These are phyloP conservation scores for Thripadectes ignobilis DNA, from an alignment of 2,797 vertebrate genomes.

Conservation along the genomic window DNA sequence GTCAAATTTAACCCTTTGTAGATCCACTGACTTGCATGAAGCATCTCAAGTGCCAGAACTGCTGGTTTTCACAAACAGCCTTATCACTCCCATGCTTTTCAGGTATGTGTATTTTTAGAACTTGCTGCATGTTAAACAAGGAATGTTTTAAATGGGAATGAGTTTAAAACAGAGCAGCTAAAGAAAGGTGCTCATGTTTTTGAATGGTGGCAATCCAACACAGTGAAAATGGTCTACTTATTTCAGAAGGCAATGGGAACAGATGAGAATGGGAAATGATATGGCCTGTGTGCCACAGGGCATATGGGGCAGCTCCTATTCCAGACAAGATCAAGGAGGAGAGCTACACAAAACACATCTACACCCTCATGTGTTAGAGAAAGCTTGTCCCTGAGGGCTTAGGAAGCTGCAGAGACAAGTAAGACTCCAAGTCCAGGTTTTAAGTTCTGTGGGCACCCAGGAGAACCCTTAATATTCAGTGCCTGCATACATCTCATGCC, in stretches of 20 bases:
- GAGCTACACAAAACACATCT: background rate
- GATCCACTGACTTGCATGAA: background rate
- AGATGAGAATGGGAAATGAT: background rate
- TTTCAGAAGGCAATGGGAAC: background rate
- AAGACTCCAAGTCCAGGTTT: background rate
- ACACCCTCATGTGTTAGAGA: background rate
- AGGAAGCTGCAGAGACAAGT: background rate
- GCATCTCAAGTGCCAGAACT: background rate
- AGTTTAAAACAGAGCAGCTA: background rate
- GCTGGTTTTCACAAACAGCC: background rate
- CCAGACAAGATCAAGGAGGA: background rate
- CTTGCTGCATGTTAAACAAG: background rate
- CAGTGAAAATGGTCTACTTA: background rate
- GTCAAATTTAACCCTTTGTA: background rate
- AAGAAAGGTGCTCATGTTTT: background rate
- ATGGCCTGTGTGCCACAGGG: background rate
- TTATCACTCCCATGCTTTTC: background rate
- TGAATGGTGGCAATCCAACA: background rate
- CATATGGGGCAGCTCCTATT: background rate
- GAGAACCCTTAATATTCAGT: background rate
- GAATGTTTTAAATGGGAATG: background rate
- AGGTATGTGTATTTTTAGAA: background rate
- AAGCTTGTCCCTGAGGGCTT: background rate
- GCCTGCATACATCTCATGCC: background rate
- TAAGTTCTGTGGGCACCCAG: background rate